Evolutionary conservation across 2,888 invertebrate genomes (phyloP), one percentile per base, ranked within the genome.

Genomic region (Koerneria pararmatus): DNA sequence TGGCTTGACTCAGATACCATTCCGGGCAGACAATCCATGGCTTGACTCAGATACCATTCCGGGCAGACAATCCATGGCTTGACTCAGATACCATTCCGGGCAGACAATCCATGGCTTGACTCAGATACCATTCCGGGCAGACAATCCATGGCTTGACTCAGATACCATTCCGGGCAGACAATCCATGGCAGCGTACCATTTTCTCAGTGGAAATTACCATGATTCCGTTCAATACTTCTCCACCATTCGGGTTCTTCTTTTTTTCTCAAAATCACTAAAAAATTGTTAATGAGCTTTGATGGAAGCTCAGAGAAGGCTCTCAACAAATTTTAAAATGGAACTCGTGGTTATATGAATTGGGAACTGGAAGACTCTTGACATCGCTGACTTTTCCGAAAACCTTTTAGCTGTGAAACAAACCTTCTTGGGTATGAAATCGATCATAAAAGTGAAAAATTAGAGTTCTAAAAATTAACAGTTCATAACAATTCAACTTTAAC

Each of bases 141-240:
- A 34, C 95, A 98, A 85, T 94, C 95, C 84, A 97, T 98, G 95
- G 93, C 97, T n/a, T n/a, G n/a, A 71, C 79, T 61, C 78, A 86
- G 97, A 98, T 84, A 98, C 97, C 0, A 95, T 98, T 48, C 86
- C 87, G 46, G 87, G 98, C 0, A 88, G 98, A 34, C 95, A 98
- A 85, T 94, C 95, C 84, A 97, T 98, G 95, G 93, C 97, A 0
- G 93, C 95, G 0, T 92, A 92, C 3, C 93, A 93, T 86, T 98
- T 98, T 85, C 87, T 98, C 3, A 89, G 92, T 57, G 90, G 90
- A 27, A 94, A 95, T 84, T 95, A 93, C 84, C 95, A 95, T 80
- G 95, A 98, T 85, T 95, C 95, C 56, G 88, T 95, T 24, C 90
- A 95, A 32, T 98, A 97, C 83, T 88, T 98, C 78, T 93, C 93